Evolutionary conservation across 2,113 vertebrate species (phyloP).

Genomic region (Esox niger): DNA sequence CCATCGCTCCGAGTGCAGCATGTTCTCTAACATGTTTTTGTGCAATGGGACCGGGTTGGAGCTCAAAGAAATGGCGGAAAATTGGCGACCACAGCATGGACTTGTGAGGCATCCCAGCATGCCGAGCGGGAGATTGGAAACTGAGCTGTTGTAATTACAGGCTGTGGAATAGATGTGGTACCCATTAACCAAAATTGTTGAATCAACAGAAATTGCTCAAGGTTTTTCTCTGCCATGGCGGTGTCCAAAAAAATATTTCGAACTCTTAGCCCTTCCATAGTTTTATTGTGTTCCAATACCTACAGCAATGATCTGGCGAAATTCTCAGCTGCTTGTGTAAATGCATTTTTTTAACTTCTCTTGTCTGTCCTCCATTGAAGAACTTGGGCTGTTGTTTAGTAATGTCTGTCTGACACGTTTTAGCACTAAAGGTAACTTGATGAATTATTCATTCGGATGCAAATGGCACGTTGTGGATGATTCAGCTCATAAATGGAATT

Average conservation of each 20-base stretch:
- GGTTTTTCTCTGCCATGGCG: constrained; percentile 71
- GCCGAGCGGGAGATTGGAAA: constrained; percentile 76
- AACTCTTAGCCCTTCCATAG: constrained; percentile 69
- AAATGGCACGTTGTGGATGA: constrained; percentile 23
- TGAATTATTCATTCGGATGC: constrained; percentile 23
- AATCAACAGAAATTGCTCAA: constrained; percentile 81
- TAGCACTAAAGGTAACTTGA: constrained; percentile 26
- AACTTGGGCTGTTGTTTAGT: constrained; percentile 9
- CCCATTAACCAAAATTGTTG: constrained; percentile 84
- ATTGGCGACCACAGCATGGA: constrained; percentile 70
- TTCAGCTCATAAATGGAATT: constrained; percentile 32
- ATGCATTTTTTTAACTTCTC: constrained; percentile 34
- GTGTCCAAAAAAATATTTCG: constrained; percentile 73
- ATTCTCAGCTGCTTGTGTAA: constrained; percentile 54
- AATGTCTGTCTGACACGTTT: constrained; percentile 32
- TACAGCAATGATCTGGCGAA: constrained; percentile 72
- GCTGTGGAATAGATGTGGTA: constrained; percentile 81
- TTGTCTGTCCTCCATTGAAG: constrained; percentile 8
- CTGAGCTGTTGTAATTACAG: constrained; percentile 84
- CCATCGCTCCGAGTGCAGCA: constrained; percentile 39
- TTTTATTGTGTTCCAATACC: constrained; percentile 70
- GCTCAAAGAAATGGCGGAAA: constrained; percentile 75
- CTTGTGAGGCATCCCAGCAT: constrained; percentile 74
- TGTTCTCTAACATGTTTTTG: constrained; percentile 55
- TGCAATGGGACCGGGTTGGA: constrained; percentile 51